A percentile compares a stretch with the other conserved stretches of the same genome.
Evolutionary conservation across 2,113 vertebrate species (phyloP).

Genomic region (Otolemur garnettii): DNA sequence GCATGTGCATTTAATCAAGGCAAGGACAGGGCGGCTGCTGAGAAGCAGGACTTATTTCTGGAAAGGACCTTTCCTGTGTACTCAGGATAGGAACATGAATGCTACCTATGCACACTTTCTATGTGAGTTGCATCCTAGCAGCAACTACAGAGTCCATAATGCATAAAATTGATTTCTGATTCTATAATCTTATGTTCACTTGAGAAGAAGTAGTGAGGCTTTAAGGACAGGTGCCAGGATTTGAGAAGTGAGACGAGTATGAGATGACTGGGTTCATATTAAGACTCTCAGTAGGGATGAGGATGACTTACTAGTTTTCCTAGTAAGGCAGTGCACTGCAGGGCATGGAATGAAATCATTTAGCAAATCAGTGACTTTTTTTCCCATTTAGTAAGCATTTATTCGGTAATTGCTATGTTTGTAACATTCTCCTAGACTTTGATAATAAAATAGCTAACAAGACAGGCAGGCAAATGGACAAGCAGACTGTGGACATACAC

Average conservation of each 20-base stretch:
- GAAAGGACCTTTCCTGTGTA: not conserved
- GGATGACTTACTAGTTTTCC: not conserved
- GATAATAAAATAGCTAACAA: constrained; percentile 18
- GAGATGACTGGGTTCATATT: not conserved
- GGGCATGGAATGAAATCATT: not conserved
- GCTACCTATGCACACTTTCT: not conserved
- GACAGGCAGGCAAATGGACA: not conserved
- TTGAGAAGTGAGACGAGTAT: not conserved
- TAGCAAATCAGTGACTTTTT: not conserved
- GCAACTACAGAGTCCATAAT: not conserved
- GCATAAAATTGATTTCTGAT: not conserved
- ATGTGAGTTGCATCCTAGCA: not conserved
- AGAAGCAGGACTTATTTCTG: not conserved
- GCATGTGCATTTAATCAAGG: not conserved
- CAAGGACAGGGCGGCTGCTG: not conserved
- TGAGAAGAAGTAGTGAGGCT: not conserved
- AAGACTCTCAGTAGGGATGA: not conserved
- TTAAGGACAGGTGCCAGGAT: not conserved
- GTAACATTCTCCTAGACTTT: not conserved
- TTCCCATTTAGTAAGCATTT: constrained; percentile 16
- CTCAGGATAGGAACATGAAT: not conserved
- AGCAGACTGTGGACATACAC: not conserved
- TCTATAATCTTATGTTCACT: not conserved
- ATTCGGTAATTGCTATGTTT: not conserved
- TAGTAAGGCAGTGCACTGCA: not conserved